Percentiles rank a stretch among this genome's conserved stretches.
Conservation (phyloP, 2,888 invertebrate species). For the Seira sanloemensis region DNA sequence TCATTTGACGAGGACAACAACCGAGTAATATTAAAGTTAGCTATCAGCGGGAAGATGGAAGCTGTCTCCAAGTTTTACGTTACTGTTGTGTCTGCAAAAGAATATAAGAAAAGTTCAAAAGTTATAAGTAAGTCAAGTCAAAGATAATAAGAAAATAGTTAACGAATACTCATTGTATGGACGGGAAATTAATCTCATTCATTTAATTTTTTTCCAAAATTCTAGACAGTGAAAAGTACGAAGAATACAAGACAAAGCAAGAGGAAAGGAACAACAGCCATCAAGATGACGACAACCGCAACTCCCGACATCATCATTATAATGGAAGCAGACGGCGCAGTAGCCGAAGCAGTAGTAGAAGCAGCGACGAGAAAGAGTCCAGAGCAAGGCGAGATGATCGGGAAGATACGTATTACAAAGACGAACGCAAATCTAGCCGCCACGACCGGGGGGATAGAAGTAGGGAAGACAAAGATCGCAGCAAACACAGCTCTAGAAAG, state of each 20-base stretch:
- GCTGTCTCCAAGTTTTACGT: slow-evolving; percentile 88
- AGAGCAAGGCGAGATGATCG: not conserved
- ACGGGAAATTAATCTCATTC: not conserved
- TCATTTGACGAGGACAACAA: slow-evolving; percentile 90
- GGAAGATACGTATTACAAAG: not conserved
- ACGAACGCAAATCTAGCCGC: not conserved
- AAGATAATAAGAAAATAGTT: not conserved
- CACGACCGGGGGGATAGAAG: slow-evolving; percentile 11
- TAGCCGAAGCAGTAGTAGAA: not conserved
- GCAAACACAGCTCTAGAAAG: not conserved
- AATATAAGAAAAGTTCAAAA: slow-evolving; percentile 88
- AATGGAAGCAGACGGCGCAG: not conserved
- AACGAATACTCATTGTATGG: not conserved
- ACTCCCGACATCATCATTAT: no score
- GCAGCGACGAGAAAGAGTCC: not conserved
- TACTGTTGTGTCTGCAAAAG: slow-evolving; percentile 85
- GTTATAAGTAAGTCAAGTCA: slow-evolving; percentile 87
- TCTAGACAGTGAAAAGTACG: slow-evolving; percentile 44
- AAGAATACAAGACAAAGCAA: slow-evolving; percentile 37
- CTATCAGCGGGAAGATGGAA: slow-evolving; percentile 82
- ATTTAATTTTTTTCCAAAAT: not conserved
- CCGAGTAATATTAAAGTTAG: slow-evolving; percentile 85
- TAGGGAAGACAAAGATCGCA: not conserved
- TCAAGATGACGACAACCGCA: no score
- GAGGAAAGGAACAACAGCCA: slow-evolving; percentile 8